Evolutionary conservation across 2,888 invertebrate genomes (phyloP).

Genomic region (Caenorhabditis sp.): DNA sequence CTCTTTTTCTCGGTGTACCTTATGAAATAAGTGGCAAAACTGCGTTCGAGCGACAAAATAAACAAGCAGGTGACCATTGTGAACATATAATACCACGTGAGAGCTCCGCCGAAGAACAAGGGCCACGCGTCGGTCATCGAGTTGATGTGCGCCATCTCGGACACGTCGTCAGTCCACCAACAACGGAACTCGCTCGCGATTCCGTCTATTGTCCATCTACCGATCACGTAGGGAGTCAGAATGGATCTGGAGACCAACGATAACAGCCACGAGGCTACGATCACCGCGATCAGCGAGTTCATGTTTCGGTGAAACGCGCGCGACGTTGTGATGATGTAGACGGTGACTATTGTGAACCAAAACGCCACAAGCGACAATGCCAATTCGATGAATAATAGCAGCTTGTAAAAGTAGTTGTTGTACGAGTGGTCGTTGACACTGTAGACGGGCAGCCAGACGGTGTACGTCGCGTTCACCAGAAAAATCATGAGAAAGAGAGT

Average conservation of each 20-base stretch:
- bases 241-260: background rate
- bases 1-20: background rate
- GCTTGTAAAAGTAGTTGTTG: slow-evolving; percentile 6
- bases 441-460: slow-evolving; percentile 32
- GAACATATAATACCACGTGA: slow-evolving; percentile 38
- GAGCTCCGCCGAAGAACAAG: slow-evolving; percentile 13
- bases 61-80: slow-evolving; percentile 26
- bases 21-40: slow-evolving; percentile 22
- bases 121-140: slow-evolving; percentile 4
- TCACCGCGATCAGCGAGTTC: slow-evolving; percentile 12
- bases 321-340: slow-evolving; percentile 9
- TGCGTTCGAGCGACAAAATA: slow-evolving; percentile 12
- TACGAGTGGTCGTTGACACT: slow-evolving; percentile 1
- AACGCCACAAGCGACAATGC: slow-evolving; percentile 12
- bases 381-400: background rate
- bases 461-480: slow-evolving; percentile 6
- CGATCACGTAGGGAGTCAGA: slow-evolving; percentile 11
- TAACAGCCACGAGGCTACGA: slow-evolving; percentile 15
- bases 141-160: slow-evolving; percentile 11
- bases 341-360: background rate
- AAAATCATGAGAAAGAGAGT: slow-evolving; percentile 12
- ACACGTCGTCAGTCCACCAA: slow-evolving; percentile 29
- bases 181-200: slow-evolving; percentile 1
- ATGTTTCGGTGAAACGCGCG: slow-evolving; percentile 26
- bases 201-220: background rate